phyloP scores from a whole-genome alignment of 1,140 invertebrate species.

The Periplaneta americana region DNA sequence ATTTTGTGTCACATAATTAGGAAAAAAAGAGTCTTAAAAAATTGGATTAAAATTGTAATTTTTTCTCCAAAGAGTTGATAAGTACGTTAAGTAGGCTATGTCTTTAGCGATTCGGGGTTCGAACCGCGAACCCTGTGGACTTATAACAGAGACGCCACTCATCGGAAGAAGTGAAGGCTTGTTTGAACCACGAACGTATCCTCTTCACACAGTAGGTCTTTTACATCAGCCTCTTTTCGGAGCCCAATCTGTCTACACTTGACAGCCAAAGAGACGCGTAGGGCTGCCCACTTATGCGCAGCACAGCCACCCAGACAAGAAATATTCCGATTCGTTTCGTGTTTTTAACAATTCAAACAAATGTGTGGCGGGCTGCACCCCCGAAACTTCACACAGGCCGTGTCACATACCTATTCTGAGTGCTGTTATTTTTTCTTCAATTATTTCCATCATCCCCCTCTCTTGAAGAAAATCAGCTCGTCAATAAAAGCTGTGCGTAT shows the following conservation, averaged over 20 bases:
- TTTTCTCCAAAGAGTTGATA: no score
- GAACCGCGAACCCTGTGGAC: no score
- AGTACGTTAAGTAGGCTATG: no score
- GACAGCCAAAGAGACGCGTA: neutral
- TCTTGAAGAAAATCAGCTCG: neutral
- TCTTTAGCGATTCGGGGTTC: no score
- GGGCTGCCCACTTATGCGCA: neutral
- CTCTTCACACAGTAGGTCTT: neutral
- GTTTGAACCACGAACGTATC: no score
- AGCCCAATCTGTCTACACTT: neutral
- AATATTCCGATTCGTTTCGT: neutral
- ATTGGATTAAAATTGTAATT: no score
- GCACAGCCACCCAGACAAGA: neutral
- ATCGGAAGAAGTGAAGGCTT: no score
- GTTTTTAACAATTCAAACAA: slow-evolving; percentile 5
- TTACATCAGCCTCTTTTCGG: neutral
- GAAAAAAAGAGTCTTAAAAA: no score
- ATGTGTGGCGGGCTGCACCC: neutral
- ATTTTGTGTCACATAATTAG: no score
- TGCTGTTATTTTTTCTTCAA: slow-evolving; percentile 4
- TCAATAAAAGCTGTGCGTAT: neutral
- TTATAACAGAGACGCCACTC: no score
- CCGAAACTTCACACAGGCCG: neutral
- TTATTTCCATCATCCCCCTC: neutral
- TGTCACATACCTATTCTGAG: neutral